Percentiles rank a stretch among this genome's conserved stretches.
Evolutionary conservation across 1,140 invertebrate species (phyloP).

Genomic region (Sitodiplosis mosellana): DNA sequence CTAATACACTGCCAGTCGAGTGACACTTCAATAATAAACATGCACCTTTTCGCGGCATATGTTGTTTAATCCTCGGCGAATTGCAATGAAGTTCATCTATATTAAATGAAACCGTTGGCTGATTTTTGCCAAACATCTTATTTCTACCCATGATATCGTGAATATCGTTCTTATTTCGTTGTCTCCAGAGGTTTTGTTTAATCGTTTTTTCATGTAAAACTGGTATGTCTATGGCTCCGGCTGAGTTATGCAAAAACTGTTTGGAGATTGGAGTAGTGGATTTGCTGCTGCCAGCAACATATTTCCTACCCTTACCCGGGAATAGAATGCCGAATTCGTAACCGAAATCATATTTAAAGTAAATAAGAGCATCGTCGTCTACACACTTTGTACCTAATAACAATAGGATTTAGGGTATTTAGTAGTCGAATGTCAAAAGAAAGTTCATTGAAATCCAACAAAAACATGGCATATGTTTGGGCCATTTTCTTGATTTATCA

Average conservation of each 20-base stretch:
- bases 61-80: not conserved
- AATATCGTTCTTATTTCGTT: too few relatives aligned
- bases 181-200: too few relatives aligned
- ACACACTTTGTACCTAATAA: conserved; percentile 50
- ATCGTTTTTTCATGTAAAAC: conserved; percentile 17
- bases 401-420: not conserved
- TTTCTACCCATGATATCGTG: too few relatives aligned
- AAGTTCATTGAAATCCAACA: not conserved
- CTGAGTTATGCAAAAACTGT: conserved; percentile 13
- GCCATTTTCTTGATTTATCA: not conserved
- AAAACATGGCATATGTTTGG: not conserved
- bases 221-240: conserved; percentile 18
- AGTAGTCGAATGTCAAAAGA: too few relatives aligned
- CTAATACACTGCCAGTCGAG: too few relatives aligned
- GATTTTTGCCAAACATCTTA: too few relatives aligned
- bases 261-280: conserved; percentile 13
- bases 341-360: conserved; percentile 70
- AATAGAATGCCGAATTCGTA: conserved; percentile 60
- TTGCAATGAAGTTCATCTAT: too few relatives aligned
- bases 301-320: conserved; percentile 42
- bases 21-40: conserved; percentile 33
- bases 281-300: conserved; percentile 27
- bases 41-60: too few relatives aligned
- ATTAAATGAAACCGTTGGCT: too few relatives aligned
- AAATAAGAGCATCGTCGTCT: conserved; percentile 56